Evolutionary conservation across 2,797 vertebrate species (phyloP).

Genomic region (Ceyx erithaca): DNA sequence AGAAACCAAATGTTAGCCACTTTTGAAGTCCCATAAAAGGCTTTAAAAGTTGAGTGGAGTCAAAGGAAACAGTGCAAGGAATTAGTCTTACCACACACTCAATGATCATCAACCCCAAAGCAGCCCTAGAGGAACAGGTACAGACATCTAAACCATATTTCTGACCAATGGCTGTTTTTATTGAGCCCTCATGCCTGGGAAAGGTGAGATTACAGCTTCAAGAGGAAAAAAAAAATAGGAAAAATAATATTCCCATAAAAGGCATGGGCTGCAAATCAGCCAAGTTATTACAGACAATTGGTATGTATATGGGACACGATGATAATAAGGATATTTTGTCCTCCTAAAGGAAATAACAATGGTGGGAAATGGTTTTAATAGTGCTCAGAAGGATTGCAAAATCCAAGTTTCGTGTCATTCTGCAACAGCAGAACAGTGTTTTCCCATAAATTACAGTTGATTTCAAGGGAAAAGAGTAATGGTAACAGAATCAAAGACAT

Average conservation of each 20-base stretch:
- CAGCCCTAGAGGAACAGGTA: not conserved
- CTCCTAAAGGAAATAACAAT: not conserved
- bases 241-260: not conserved
- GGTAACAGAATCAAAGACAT: slow-evolving; percentile 20
- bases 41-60: not conserved
- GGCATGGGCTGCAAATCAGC: not conserved
- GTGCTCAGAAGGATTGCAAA: slow-evolving; percentile 5
- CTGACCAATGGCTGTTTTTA: no score
- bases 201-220: not conserved
- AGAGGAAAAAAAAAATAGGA: not conserved
- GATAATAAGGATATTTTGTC: not conserved
- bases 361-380: slow-evolving; percentile 26
- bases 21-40: not conserved
- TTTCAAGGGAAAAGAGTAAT: slow-evolving; percentile 25
- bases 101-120: not conserved
- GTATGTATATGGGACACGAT: not conserved
- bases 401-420: not conserved
- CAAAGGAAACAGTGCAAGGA: not conserved
- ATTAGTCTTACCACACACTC: not conserved
- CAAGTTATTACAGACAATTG: not conserved
- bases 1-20: slow-evolving; percentile 24
- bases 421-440: not conserved
- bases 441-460: slow-evolving; percentile 17
- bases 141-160: no score
- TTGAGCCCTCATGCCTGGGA: not conserved